phyloP scores from a whole-genome alignment of 2,113 vertebrate genomes.

The Sapajus apella region DNA sequence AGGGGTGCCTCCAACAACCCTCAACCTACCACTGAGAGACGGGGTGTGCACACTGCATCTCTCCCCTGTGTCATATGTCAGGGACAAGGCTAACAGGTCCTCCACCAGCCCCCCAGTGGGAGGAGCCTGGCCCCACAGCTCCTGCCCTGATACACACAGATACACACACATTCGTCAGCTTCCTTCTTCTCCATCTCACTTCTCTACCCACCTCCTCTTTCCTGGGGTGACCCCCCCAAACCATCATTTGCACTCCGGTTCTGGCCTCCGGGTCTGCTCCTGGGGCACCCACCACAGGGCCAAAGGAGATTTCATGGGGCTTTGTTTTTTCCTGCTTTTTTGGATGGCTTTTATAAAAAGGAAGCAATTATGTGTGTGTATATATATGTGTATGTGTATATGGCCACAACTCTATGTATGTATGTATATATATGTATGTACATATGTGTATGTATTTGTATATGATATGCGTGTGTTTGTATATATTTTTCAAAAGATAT shows the following conservation, averaged over 20 bases:
- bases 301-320: background rate
- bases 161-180: background rate
- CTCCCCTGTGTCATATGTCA: rapidly evolving
- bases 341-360: background rate
- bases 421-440: too few species aligned
- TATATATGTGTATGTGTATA: too few species aligned
- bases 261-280: background rate
- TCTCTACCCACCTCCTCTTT: too few species aligned
- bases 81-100: background rate
- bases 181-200: background rate
- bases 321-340: background rate
- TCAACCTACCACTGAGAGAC: background rate
- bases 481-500: too few species aligned
- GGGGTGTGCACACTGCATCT: background rate
- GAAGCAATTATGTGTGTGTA: background rate
- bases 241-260: background rate
- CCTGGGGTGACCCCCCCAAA: background rate
- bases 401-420: too few species aligned
- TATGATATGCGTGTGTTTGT: too few species aligned
- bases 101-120: background rate
- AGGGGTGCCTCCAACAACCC: background rate
- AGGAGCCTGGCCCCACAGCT: background rate
- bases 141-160: background rate
- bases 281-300: background rate
- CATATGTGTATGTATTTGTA: too few species aligned